phyloP scores from a whole-genome alignment of 35 echinoderm and acorn worm species.

The Diadema setosum region DNA sequence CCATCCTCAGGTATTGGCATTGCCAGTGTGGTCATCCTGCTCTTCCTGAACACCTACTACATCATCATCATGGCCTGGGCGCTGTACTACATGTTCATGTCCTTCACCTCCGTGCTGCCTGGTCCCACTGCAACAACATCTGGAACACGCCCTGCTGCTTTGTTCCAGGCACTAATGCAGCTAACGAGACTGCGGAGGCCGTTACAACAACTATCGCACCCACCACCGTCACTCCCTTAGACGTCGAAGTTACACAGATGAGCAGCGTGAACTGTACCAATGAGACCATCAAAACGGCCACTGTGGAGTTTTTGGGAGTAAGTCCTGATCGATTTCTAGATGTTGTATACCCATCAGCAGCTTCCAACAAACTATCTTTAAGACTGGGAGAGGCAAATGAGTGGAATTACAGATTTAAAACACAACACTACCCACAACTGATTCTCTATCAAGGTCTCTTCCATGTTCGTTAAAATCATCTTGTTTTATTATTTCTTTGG shows the following conservation, averaged over 20 bases:
- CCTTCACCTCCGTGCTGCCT: constrained; percentile 70
- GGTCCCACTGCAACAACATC: constrained; percentile 69
- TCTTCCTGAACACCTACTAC: constrained; percentile 78
- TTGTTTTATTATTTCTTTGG: neutral
- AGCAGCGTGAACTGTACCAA: neutral
- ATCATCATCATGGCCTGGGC: constrained; percentile 85
- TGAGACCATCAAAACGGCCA: neutral
- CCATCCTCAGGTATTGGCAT: constrained; percentile 65
- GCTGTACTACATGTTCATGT: constrained; percentile 95
- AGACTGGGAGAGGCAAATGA: no score
- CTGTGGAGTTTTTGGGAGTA: constrained; percentile 88
- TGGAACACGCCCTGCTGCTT: constrained; percentile 73
- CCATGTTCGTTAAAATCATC: no score
- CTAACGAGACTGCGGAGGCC: neutral
- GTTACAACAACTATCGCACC: neutral
- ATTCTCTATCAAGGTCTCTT: no score
- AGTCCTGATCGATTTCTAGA: constrained; percentile 13
- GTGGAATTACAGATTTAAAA: no score
- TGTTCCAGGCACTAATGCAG: neutral
- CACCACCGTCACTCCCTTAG: neutral
- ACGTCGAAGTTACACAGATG: neutral
- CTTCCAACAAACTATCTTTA: no score
- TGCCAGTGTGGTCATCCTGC: constrained; percentile 63
- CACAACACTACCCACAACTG: no score
- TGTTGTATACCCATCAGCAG: no score